Evolutionary conservation across 2,797 vertebrate genomes (phyloP).

Genomic region (Melanotaenia parkinsoni): DNA sequence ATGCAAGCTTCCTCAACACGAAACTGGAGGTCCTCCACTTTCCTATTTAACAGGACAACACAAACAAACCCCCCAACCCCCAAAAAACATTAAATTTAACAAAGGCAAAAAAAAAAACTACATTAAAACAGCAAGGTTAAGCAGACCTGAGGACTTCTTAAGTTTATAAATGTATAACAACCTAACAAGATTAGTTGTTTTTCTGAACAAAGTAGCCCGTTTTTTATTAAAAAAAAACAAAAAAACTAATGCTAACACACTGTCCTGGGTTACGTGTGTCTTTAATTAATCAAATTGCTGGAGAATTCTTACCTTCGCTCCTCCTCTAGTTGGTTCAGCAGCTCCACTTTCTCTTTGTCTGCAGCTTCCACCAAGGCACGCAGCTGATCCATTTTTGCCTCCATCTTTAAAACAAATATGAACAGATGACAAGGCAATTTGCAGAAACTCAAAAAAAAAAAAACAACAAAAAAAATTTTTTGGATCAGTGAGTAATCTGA

Average conservation of each 20-base stretch:
- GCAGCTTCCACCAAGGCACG: conserved; percentile 95
- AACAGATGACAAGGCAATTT: background rate
- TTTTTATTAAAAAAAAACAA: background rate
- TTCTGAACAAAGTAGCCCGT: background rate
- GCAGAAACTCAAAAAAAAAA: background rate
- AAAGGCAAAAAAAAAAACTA: background rate
- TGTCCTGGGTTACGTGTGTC: background rate
- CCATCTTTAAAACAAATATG: conserved; percentile 86
- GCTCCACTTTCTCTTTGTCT: conserved; percentile 96
- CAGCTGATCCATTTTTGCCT: conserved; percentile 97
- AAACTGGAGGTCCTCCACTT: conserved; percentile 98
- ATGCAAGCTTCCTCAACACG: conserved; percentile 98
- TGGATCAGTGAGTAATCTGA: conserved; percentile 61
- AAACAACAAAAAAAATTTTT: background rate
- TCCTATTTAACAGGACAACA: conserved; percentile 81
- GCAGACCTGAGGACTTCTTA: conserved; percentile 5
- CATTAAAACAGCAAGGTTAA: background rate
- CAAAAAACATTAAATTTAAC: background rate
- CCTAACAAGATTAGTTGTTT: background rate
- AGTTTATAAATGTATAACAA: conserved; percentile 4
- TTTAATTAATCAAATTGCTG: conserved; percentile 47
- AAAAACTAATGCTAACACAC: background rate
- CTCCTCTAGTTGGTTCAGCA: conserved; percentile 97
- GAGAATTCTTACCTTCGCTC: conserved; percentile 91
- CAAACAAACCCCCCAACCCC: background rate